Evolutionary conservation across 2,113 vertebrate species (phyloP).

Genomic region (Saguinus imperator): DNA sequence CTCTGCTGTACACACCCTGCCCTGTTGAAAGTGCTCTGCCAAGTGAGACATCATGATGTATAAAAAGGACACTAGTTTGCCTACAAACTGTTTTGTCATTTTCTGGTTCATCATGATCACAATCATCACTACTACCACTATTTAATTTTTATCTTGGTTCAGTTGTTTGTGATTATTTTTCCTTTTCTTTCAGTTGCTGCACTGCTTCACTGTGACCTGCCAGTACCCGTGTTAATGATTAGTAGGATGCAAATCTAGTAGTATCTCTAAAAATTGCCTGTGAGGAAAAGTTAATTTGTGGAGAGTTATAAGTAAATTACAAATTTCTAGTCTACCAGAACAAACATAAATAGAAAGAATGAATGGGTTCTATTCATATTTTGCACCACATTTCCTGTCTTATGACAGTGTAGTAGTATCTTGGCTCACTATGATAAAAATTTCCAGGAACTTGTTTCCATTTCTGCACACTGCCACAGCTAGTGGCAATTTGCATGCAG

Average conservation of each 20-base stretch:
- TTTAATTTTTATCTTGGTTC: background rate
- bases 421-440: background rate
- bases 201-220: too few relatives aligned
- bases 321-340: background rate
- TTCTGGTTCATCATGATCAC: background rate
- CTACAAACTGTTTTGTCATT: background rate
- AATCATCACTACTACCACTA: background rate
- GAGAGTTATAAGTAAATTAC: background rate
- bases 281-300: background rate
- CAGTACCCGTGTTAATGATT: background rate
- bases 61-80: background rate
- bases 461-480: background rate
- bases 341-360: background rate
- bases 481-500: background rate
- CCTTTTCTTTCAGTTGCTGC: background rate
- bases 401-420: accelerated
- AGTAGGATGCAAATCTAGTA: background rate
- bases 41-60: accelerated
- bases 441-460: background rate
- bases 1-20: background rate
- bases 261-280: background rate
- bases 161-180: background rate
- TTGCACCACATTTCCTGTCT: background rate
- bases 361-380: background rate
- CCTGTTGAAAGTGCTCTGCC: background rate